Base-by-base conservation (phyloP, 2,797 vertebrate species). In the Mus caroli region DNA sequence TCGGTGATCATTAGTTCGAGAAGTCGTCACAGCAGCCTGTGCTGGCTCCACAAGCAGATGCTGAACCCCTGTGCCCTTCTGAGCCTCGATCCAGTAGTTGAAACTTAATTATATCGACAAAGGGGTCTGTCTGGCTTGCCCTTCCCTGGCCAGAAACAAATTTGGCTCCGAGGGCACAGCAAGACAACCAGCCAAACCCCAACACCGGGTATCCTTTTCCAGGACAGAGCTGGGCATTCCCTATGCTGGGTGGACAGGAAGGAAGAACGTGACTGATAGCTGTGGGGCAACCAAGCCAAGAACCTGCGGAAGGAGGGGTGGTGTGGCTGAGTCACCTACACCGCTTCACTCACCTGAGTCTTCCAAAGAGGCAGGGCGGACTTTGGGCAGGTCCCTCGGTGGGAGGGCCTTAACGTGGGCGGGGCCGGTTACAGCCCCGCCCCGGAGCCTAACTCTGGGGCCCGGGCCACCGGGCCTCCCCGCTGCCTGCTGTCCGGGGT, bases 291-390 rank as follows among this genome's bases (percentile, higher is more conserved):
- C 9, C 0, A 1, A 28, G 77, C 40, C 1, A 43, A 46, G 43
- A 69, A 34, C 54, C 12, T 4, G n/a, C 0, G 17, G 62, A 3
- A 7, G 2, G 50, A 46, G 7, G 46, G 10, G n/a, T 15, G 11
- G 50, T 9, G 46, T 9, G 26, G 50, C n/a, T 86, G 96, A 96
- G 80, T 92, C 96, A 80, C 78, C 62, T 22, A 6, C 7, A 43
- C 24, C 0, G 4, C 40, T 8, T 14, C 75, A 24, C 84, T 90
- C 95, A 96, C 97, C 97, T 96, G 97, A 12, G 67, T 24, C 2
- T 0, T 15, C 19, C 0, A 40, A 19, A 28, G 67, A 43, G 64
- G 64, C 34, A 58, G 77, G 19, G 67, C 22, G 31, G 14, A 17
- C 10, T 13, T 6, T 4, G 78, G 95, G 52, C 54, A 4, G 46